Evolutionary conservation across 2,113 vertebrate species (phyloP).

Genomic region (Spea multiplicata): DNA sequence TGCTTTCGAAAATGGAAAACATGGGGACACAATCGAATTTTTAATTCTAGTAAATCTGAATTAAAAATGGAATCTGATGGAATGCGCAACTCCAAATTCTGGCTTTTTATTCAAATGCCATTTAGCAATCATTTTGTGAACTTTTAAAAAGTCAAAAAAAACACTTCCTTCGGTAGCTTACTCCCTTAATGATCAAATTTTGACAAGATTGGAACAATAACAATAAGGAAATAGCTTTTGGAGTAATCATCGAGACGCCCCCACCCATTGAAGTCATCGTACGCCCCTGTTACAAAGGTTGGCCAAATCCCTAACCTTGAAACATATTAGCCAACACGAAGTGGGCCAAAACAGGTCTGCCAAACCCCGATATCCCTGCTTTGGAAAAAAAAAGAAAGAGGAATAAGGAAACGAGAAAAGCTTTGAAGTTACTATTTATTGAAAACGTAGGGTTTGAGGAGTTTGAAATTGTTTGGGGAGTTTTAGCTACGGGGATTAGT

Average conservation of each 20-base stretch:
- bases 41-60: too few relatives aligned
- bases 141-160: too few relatives aligned
- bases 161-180: conserved; percentile 1
- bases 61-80: too few relatives aligned
- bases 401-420: neutral
- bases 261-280: conserved; percentile 36
- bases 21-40: too few relatives aligned
- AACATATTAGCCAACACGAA: conserved; percentile 1
- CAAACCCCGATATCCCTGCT: conserved; percentile 24
- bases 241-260: conserved; percentile 18
- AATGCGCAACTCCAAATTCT: too few relatives aligned
- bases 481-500: conserved; percentile 14
- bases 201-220: conserved; percentile 31
- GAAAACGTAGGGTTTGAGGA: neutral
- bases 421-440: conserved; percentile 34
- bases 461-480: conserved; percentile 24
- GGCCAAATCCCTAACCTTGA: conserved; percentile 36
- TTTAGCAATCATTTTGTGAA: too few relatives aligned
- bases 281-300: conserved; percentile 9
- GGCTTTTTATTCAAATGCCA: too few relatives aligned
- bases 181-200: conserved; percentile 9
- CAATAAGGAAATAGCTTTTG: conserved; percentile 18
- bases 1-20: too few relatives aligned
- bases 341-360: neutral
- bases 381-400: neutral